Conservation (phyloP, 2,797 vertebrate species). For the Brachyrhaphis roseni region DNA sequence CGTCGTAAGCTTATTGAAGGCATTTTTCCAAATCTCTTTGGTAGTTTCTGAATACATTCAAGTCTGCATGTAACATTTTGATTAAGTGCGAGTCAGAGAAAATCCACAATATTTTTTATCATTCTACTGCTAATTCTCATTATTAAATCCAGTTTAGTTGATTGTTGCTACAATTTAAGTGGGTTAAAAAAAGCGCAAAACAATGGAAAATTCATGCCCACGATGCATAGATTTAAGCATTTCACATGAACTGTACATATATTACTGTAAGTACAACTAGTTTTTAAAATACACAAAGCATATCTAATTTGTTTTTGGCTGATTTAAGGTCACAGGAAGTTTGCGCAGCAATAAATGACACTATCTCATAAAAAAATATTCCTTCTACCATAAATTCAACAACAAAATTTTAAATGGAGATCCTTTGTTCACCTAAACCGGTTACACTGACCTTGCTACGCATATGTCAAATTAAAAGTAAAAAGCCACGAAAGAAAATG, state of each 20-base stretch:
- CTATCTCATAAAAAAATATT: background rate
- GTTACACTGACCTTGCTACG: constrained; percentile 25
- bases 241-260: background rate
- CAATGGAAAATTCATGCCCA: background rate
- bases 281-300: background rate
- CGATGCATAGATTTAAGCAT: background rate
- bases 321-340: background rate
- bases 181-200: background rate
- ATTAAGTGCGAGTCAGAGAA: background rate
- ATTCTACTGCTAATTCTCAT: background rate
- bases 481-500: constrained; percentile 40
- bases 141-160: background rate
- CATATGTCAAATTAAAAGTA: constrained; percentile 43
- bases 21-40: background rate
- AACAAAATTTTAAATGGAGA: background rate
- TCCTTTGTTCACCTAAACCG: background rate
- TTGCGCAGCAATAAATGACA: background rate
- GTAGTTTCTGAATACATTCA: background rate
- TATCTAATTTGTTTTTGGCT: background rate
- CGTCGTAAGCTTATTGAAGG: background rate
- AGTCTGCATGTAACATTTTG: background rate
- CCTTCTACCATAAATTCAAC: background rate
- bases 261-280: no score
- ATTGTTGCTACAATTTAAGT: background rate
- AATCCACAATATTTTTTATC: background rate